These are phyloP conservation scores for Panagrolaimus sp. DNA, from an alignment of 1,140 invertebrate species.

Conservation along the genomic window DNA sequence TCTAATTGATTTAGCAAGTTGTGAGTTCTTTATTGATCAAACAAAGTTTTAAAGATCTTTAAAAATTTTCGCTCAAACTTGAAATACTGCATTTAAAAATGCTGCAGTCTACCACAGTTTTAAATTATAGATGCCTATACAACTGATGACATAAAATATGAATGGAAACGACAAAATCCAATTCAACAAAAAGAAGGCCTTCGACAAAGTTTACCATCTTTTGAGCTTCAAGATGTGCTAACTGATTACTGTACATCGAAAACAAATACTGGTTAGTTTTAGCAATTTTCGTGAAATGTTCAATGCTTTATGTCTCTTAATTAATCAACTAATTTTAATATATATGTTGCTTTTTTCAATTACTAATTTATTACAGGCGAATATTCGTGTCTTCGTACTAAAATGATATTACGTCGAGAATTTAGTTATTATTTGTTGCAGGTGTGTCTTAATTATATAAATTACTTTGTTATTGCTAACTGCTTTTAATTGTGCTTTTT, in stretches of 20 bases:
- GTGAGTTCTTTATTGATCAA: constrained; percentile 61
- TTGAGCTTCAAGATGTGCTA: constrained; percentile 81
- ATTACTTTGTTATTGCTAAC: not conserved
- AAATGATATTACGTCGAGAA: constrained; percentile 87
- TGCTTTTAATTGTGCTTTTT: constrained; percentile 7
- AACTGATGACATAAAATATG: constrained; percentile 82
- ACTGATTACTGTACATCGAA: constrained; percentile 90
- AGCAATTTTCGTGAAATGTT: not conserved
- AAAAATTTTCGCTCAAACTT: no score
- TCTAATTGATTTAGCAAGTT: constrained; percentile 84
- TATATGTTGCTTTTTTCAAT: not conserved
- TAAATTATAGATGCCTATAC: constrained; percentile 97
- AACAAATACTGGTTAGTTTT: constrained; percentile 72
- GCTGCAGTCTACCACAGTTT: no score
- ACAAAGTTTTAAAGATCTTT: no score
- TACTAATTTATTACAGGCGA: constrained; percentile 33
- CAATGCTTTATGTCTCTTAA: not conserved
- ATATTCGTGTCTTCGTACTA: constrained; percentile 75
- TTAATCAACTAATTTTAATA: not conserved
- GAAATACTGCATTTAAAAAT: no score
- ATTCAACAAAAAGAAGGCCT: constrained; percentile 88
- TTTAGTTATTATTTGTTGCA: constrained; percentile 96
- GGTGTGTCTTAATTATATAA: constrained; percentile 19
- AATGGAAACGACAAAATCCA: constrained; percentile 86
- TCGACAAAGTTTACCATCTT: constrained; percentile 73